phyloP scores from a whole-genome alignment of 1,140 invertebrate genomes.

The Orius insidiosus region DNA sequence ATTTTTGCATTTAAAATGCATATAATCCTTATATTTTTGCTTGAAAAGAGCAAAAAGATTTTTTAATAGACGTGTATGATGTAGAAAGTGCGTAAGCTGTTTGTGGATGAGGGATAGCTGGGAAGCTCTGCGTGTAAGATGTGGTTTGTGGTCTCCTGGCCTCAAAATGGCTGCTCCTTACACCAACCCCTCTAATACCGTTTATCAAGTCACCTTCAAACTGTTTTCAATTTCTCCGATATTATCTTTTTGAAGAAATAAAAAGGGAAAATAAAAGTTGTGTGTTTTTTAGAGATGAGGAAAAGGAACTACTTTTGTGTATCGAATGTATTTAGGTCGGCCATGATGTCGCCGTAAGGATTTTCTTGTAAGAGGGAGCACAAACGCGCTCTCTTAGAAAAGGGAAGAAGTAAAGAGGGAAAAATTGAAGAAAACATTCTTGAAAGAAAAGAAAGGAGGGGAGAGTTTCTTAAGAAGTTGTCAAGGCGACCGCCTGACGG shows the following conservation, averaged over 20 bases:
- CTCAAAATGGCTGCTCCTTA: neutral
- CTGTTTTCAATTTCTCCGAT: too few relatives aligned
- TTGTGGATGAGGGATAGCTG: too few relatives aligned
- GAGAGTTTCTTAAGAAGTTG: constrained; percentile 4
- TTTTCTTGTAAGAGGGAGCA: neutral
- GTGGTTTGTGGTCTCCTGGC: neutral
- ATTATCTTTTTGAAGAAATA: too few relatives aligned
- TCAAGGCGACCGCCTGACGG: neutral
- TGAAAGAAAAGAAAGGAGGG: constrained; percentile 1
- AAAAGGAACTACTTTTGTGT: too few relatives aligned
- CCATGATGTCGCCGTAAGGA: too few relatives aligned
- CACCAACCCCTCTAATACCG: neutral
- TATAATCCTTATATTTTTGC: too few relatives aligned
- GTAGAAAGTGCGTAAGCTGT: neutral
- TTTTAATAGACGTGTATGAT: neutral
- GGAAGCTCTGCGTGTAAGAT: too few relatives aligned
- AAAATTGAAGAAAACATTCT: neutral
- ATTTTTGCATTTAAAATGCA: too few relatives aligned
- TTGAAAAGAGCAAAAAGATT: neutral
- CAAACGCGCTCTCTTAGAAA: constrained; percentile 10
- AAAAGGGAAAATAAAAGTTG: too few relatives aligned
- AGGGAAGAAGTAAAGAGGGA: constrained; percentile 3
- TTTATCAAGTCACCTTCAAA: too few relatives aligned
- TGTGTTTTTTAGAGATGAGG: too few relatives aligned
- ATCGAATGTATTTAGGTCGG: too few relatives aligned